Evolutionary conservation across 2,888 invertebrate genomes (phyloP), one percentile per base, ranked within the genome.

Genomic region (Phalangium opilio): DNA sequence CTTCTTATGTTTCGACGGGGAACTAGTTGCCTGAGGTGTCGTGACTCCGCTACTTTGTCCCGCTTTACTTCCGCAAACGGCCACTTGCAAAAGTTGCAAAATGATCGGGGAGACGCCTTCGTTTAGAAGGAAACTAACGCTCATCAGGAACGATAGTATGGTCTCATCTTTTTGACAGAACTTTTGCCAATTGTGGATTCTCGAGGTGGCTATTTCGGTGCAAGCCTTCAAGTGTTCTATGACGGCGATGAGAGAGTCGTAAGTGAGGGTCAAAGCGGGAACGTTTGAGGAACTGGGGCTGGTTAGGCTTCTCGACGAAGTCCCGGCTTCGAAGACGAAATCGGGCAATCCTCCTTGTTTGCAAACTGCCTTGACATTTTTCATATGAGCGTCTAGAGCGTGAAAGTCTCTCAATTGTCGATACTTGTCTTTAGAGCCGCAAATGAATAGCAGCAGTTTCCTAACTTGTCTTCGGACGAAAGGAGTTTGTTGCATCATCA

Each of bases 221-320:
- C 93, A 91, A 3, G 84, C 81, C 70, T 93, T 91, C 52, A 96
- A 71, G 66, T 93, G 90, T 59, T 95, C 95, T 61, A 95, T 89
- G 48, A 95, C 74, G 57, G 84, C 83, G 4, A 93, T 90, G n/a
- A 93, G 75, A 4, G 82, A 79, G 66, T 93, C 90, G 61, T 93
- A 93, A 0, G 82, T 77, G 14, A 89, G 72, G 53, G 43, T 48
- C 4, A 50, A 39, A 20, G 49, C 35, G 14, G 49, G 42, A 27
- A 46, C 47, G 11, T 39, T 50, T n/a, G 43, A 17, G 27, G 48
- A 41, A 2, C 35, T 36, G 14, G 39, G 12, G 7, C 15, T 18
- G 21, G 39, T 44, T 17, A 44, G 21, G 35, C 39, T 39, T 38
- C 39, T 39, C 38, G 39, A 27, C 19, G 32, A 33, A 34, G 12